phyloP scores from a whole-genome alignment of 1,140 invertebrate genomes.

The Pogonus chalceus region DNA sequence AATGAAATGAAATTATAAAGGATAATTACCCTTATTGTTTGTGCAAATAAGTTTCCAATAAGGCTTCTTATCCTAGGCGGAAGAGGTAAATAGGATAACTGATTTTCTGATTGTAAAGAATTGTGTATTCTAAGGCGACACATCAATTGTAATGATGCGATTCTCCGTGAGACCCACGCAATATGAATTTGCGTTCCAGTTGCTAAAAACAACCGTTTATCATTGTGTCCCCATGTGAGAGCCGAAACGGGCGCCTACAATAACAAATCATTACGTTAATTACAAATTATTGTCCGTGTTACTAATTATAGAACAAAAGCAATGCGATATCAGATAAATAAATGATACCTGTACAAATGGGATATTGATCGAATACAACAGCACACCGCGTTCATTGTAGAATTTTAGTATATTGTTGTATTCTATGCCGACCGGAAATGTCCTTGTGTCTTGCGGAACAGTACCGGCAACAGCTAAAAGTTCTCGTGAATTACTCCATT shows the following conservation, averaged over 20 bases:
- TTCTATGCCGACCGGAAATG: conserved; percentile 29
- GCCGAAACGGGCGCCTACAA: conserved; percentile 75
- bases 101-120: conserved; percentile 47
- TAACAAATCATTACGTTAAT: conserved; percentile 11
- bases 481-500: conserved; percentile 93
- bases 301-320: conserved; percentile 1
- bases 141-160: conserved; percentile 81
- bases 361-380: conserved; percentile 52
- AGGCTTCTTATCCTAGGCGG: conserved; percentile 74
- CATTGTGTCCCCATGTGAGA: conserved; percentile 96
- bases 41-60: conserved; percentile 82
- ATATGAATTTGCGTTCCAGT: conserved; percentile 83
- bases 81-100: conserved; percentile 63
- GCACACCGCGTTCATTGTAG: conserved; percentile 51
- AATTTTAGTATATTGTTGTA: conserved; percentile 52
- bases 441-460: conserved; percentile 30
- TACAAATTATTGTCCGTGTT: neutral
- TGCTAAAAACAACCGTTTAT: conserved; percentile 85
- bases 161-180: conserved; percentile 81
- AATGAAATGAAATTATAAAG: neutral
- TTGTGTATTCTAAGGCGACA: conserved; percentile 62
- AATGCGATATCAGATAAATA: neutral
- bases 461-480: conserved; percentile 85
- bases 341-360: conserved; percentile 52
- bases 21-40: conserved; percentile 78